Evolutionary conservation across 2,113 vertebrate species (phyloP), one percentile per base, ranked within the genome.

Genomic region (Emberiza fucata): DNA sequence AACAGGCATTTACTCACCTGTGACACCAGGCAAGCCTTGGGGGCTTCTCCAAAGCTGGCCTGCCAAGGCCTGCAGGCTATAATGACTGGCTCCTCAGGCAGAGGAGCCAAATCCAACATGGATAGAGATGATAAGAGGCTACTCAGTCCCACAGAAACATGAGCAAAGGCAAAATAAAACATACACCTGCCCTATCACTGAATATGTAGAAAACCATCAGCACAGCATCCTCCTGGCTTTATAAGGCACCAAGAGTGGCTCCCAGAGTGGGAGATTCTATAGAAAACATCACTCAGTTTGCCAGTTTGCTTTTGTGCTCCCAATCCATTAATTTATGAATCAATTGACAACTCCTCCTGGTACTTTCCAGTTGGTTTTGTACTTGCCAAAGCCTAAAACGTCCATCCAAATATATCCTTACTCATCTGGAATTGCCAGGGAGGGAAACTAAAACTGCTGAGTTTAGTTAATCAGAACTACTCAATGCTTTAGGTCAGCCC

Each of bases 1-100:
- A 89, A 70, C 45, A 75, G 79, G 48, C 47, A 78, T 73, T 92
- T 64, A 15, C 69, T 90, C 54, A 92, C 60, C 69, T 86, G 45
- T 81, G 35, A 88, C 84, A 97, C 84, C 88, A 92, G 91, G 80
- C 91, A 91, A 93, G 85, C 69, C 86, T 91, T 85, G 79, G 87
- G 66, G 79, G 85, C 37, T 86, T 86, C 86, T 92, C 93, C 64
- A 87, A 28, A 90, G 37, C 44, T 51, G 57, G 63, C 86, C 91
- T 96, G 94, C 94, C 86, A 93, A 77, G 56, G 79, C 70, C 86
- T 81, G 68, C 51, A 48, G 85, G 92, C 72, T 31, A 23, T 45
- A 54, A 75, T 2, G 39, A 66, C 63, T 48, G 70, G 53, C 35
- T 94, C 20, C 53, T 91, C 77, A 66, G 66, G 83, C 23, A 64